Percentiles rank a stretch among this genome's conserved stretches.
These are phyloP conservation scores for Temnothorax nylanderi DNA, from an alignment of 1,140 invertebrate genomes.

Conservation along the genomic window DNA sequence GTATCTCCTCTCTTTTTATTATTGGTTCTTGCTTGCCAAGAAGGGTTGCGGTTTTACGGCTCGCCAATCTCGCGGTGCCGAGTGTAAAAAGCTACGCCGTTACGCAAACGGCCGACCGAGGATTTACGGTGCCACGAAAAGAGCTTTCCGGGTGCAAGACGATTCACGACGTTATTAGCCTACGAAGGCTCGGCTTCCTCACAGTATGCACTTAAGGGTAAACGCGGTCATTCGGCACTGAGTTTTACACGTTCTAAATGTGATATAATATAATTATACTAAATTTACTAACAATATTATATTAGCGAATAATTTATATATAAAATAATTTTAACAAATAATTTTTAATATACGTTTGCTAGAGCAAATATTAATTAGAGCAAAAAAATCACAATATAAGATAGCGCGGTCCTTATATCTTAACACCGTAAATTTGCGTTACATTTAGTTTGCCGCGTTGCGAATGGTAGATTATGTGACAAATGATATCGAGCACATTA, in stretches of 20 bases:
- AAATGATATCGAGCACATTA: conserved; percentile 4
- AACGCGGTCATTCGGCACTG: conserved; percentile 3
- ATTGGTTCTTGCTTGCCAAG: not conserved
- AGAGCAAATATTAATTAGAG: not conserved
- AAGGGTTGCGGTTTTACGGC: conserved; percentile 50
- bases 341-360: not conserved
- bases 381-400: not conserved
- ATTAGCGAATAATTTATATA: not conserved
- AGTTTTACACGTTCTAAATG: not conserved
- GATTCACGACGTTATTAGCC: conserved; percentile 37
- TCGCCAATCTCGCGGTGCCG: conserved; percentile 26
- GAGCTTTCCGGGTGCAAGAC: conserved; percentile 5
- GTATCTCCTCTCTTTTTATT: not conserved
- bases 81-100: conserved; percentile 25
- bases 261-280: conserved; percentile 5
- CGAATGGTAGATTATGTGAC: not conserved
- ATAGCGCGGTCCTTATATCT: not conserved
- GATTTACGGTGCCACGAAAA: conserved; percentile 53
- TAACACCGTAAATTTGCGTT: conserved; percentile 18
- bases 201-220: not conserved
- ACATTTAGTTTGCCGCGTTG: not conserved
- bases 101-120: conserved; percentile 41
- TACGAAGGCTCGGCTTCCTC: not conserved
- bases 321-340: not conserved
- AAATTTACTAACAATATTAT: not conserved